phyloP scores from a whole-genome alignment of 2,113 vertebrate species.

The Odontophorus gujanensis region DNA sequence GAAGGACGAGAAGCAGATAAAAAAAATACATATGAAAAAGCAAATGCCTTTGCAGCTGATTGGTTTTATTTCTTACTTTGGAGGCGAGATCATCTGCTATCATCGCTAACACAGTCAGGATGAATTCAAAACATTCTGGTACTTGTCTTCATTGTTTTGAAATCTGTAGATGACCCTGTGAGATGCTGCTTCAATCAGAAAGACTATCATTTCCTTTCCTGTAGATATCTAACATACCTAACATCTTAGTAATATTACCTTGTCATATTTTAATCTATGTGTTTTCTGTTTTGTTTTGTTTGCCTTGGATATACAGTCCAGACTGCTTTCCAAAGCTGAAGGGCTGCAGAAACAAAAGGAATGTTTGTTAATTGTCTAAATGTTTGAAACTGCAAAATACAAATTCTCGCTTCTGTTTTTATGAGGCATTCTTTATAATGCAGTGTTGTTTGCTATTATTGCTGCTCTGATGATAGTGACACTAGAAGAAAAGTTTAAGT shows the following conservation, averaged over 20 bases:
- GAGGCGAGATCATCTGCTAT: conserved; percentile 1
- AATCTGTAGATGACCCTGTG: conserved; percentile 28
- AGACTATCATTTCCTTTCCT: neutral
- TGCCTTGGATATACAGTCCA: neutral
- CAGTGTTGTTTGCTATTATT: neutral
- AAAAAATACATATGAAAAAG: neutral
- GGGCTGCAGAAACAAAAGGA: neutral
- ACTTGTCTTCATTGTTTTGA: conserved; percentile 42
- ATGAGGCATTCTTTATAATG: neutral
- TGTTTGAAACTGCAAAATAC: neutral
- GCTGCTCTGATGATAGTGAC: neutral
- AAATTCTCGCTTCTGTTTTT: neutral
- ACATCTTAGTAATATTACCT: conserved; percentile 15
- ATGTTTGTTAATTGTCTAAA: neutral
- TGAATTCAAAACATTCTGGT: conserved; percentile 43
- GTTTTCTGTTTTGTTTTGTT: neutral
- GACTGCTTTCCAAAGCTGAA: neutral
- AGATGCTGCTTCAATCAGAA: conserved; percentile 29
- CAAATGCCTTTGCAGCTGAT: neutral
- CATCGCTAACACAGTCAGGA: conserved; percentile 1
- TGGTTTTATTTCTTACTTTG: conserved; percentile 30
- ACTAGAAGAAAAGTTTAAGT: neutral
- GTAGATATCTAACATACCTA: neutral
- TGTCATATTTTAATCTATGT: conserved; percentile 20
- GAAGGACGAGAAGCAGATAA: neutral